Conservation (phyloP, 2,888 invertebrate genomes). For the Habrosyne pyritoides region DNA sequence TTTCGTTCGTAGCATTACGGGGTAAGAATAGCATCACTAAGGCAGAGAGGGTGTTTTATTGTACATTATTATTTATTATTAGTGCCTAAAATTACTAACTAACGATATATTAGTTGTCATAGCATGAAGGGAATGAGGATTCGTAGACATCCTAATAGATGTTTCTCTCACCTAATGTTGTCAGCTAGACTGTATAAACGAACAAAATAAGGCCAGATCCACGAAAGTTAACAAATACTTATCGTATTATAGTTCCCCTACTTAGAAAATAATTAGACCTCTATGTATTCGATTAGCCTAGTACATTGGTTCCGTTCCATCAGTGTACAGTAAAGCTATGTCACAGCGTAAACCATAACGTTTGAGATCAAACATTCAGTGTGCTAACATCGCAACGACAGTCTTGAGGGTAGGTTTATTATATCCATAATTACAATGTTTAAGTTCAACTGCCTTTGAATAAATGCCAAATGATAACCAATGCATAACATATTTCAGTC, state of each 20-base stretch:
- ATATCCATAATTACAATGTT: background rate
- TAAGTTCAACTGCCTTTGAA: background rate
- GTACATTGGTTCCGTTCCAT: slow-evolving; percentile 78
- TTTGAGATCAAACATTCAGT: background rate
- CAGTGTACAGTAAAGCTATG: slow-evolving; percentile 45
- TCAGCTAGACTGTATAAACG: slow-evolving; percentile 47
- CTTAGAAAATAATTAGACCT: slow-evolving; percentile 63
- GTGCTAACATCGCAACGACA: background rate
- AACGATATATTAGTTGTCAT: slow-evolving; percentile 46
- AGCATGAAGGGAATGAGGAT: slow-evolving; percentile 38
- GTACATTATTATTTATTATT: slow-evolving; percentile 72
- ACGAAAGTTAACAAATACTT: slow-evolving; percentile 53
- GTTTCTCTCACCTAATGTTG: slow-evolving; percentile 35
- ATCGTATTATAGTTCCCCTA: slow-evolving; percentile 49
- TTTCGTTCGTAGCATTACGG: slow-evolving; percentile 69
- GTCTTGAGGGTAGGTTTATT: background rate
- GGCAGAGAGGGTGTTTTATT: slow-evolving; percentile 81
- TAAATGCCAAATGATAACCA: background rate
- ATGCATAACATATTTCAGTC: slow-evolving; percentile 5
- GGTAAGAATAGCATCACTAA: slow-evolving; percentile 79
- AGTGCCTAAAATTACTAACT: slow-evolving; percentile 64
- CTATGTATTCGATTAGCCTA: slow-evolving; percentile 62
- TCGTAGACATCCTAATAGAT: slow-evolving; percentile 37
- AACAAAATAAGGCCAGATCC: slow-evolving; percentile 57
- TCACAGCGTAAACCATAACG: slow-evolving; percentile 45